Evolutionary conservation across 2,113 vertebrate genomes (phyloP).

Genomic region (Pomatorhinus ruficollis): DNA sequence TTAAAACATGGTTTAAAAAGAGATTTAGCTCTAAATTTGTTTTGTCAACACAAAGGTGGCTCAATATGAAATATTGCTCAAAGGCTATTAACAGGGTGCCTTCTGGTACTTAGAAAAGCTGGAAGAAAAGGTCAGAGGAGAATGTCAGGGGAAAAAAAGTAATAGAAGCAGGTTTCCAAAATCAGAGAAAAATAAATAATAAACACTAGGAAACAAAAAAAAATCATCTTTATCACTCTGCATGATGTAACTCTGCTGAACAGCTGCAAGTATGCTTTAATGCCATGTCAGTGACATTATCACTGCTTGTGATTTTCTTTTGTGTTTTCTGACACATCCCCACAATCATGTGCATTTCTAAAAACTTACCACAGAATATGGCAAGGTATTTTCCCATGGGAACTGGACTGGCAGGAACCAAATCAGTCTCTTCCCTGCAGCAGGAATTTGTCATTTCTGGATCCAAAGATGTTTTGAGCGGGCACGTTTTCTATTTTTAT

Average conservation of each 20-base stretch:
- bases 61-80: neutral
- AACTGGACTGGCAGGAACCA: neutral
- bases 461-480: conserved; percentile 23
- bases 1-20: neutral
- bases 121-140: neutral
- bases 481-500: conserved; percentile 48
- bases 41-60: neutral
- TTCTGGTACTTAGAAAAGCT: neutral
- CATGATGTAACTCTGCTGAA: neutral
- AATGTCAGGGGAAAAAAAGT: neutral
- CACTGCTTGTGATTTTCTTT: neutral
- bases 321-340: neutral
- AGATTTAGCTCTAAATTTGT: neutral
- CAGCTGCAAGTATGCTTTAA: neutral
- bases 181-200: neutral
- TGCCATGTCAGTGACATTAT: neutral
- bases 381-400: neutral
- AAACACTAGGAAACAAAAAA: neutral
- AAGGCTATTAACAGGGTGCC: neutral
- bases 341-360: neutral
- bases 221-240: neutral
- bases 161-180: neutral
- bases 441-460: conserved; percentile 26
- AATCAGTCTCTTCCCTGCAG: neutral
- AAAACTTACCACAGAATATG: neutral